phyloP scores from a whole-genome alignment of 2,888 invertebrate species.

The Pandemis corylana region DNA sequence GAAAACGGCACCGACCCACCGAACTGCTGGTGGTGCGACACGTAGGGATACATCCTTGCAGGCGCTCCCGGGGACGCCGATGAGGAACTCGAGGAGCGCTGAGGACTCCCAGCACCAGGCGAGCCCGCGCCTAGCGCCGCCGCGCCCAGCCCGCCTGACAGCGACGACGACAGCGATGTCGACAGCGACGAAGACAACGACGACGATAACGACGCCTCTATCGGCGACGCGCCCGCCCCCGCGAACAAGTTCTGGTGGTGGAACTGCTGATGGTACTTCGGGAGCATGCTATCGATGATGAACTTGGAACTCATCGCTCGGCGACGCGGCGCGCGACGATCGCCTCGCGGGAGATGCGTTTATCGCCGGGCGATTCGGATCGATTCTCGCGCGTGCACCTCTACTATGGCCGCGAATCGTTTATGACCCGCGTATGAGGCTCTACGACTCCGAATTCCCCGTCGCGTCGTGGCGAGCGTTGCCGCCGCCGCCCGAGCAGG shows the following conservation, averaged over 20 bases:
- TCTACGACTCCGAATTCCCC: conserved; percentile 93
- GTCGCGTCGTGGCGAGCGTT: conserved; percentile 86
- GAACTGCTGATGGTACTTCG: conserved; percentile 94
- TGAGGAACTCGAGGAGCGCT: conserved; percentile 86
- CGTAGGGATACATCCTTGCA: conserved; percentile 97
- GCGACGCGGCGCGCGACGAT: conserved; percentile 84
- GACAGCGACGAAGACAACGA: conserved; percentile 85
- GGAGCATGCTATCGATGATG: conserved; percentile 99
- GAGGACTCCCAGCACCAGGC: conserved; percentile 86
- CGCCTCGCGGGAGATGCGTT: conserved; percentile 84
- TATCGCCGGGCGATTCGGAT: conserved; percentile 85
- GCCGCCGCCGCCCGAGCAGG: conserved; percentile 82
- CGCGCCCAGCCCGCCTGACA: conserved; percentile 86
- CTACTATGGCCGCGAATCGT: conserved; percentile 90
- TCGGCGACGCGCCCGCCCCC: conserved; percentile 89
- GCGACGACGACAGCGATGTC: conserved; percentile 84
- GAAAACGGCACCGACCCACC: conserved; percentile 88
- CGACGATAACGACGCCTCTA: conserved; percentile 87
- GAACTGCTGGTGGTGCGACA: conserved; percentile 92
- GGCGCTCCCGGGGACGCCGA: conserved; percentile 90
- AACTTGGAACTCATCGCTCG: conserved; percentile 98
- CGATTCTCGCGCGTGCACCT: conserved; percentile 86
- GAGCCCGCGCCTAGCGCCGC: conserved; percentile 86
- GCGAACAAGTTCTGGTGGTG: conserved; percentile 86
- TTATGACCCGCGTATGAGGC: conserved; percentile 94